These are phyloP conservation scores for Polypedilum vanderplanki DNA, from an alignment of 1,140 invertebrate genomes.

Conservation along the genomic window DNA sequence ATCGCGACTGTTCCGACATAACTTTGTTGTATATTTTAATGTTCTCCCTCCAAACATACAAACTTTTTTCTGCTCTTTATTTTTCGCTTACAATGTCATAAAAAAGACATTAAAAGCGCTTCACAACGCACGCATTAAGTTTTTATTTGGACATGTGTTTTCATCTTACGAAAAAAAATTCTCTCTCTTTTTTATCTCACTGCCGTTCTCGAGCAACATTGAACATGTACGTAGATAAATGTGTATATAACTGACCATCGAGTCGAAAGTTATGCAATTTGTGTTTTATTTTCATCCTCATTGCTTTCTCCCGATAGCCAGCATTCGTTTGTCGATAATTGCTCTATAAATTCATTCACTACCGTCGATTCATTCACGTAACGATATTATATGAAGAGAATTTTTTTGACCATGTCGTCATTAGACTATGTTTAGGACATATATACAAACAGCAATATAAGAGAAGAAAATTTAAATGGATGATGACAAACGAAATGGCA, in stretches of 20 bases:
- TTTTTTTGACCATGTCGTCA: no score
- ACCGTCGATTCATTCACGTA: neutral
- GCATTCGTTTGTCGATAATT: neutral
- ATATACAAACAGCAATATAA: no score
- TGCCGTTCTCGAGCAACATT: neutral
- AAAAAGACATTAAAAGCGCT: slow-evolving; percentile 25
- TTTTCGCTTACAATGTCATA: slow-evolving; percentile 11
- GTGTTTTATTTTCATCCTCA: neutral
- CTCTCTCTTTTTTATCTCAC: no score
- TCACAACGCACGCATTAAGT: slow-evolving; percentile 20
- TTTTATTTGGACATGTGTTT: slow-evolving; percentile 29
- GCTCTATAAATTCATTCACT: neutral
- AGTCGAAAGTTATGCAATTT: neutral
- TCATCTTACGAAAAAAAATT: neutral
- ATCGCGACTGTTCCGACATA: neutral
- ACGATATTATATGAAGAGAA: neutral
- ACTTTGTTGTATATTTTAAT: slow-evolving; percentile 3
- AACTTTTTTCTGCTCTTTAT: neutral
- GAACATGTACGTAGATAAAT: neutral
- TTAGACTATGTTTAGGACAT: no score
- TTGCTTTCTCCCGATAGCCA: neutral
- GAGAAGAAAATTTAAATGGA: no score
- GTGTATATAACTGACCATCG: neutral
- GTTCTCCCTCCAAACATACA: neutral
- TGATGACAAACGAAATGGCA: no score